A percentile compares a stretch with the other conserved stretches of the same genome.
phyloP scores from a whole-genome alignment of 2,888 invertebrate species.

The Euphydryas editha region DNA sequence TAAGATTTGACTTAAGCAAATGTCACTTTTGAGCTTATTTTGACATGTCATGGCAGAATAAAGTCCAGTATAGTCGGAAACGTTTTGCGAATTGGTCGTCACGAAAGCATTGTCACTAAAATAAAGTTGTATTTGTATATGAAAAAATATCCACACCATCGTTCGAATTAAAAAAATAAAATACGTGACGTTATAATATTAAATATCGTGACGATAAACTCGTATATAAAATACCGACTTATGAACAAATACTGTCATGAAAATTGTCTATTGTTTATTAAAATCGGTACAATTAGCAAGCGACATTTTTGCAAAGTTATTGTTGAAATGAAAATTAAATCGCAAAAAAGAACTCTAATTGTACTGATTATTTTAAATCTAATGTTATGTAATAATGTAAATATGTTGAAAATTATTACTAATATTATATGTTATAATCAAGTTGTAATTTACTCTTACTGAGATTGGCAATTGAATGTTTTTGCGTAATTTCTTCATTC shows the following conservation, averaged over 20 bases:
- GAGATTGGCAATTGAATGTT: conserved; percentile 60
- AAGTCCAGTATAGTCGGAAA: conserved; percentile 5
- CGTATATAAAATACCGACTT: neutral
- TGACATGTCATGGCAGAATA: conserved; percentile 19
- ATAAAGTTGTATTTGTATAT: no score
- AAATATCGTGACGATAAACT: no score
- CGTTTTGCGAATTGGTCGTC: no score
- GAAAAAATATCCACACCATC: no score
- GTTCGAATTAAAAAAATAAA: no score
- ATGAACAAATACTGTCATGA: neutral
- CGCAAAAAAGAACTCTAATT: conserved; percentile 9
- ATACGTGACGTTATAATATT: no score
- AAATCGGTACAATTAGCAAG: neutral
- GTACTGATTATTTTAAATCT: conserved; percentile 12
- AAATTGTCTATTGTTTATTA: neutral
- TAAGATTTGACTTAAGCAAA: conserved; percentile 28
- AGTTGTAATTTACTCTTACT: conserved; percentile 40
- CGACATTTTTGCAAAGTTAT: conserved; percentile 3
- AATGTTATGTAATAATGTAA: conserved; percentile 49
- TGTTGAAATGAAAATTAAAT: conserved; percentile 10
- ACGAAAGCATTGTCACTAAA: no score
- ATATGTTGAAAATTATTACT: conserved; percentile 66
- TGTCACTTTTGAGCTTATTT: conserved; percentile 38
- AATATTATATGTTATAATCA: conserved; percentile 53
- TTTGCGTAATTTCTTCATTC: conserved; percentile 21